These are phyloP conservation scores for Rhea americana DNA, from an alignment of 2,113 vertebrate species.

Conservation along the genomic window DNA sequence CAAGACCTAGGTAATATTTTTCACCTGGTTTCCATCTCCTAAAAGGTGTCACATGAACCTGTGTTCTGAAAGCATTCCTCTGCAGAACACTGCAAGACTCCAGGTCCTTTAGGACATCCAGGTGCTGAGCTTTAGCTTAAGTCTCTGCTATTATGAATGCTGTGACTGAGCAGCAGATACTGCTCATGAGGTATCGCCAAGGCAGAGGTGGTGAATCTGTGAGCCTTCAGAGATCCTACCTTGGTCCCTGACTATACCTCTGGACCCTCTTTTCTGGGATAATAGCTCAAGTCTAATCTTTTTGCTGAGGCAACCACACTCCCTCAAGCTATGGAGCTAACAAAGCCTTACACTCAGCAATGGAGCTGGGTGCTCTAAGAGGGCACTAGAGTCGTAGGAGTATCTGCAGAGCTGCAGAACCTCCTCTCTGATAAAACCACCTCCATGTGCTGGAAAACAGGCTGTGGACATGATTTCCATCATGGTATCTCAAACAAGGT, in stretches of 20 bases:
- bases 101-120: not conserved
- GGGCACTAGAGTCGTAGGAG: not conserved
- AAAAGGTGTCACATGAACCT: not conserved
- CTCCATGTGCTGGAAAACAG: not conserved
- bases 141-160: not conserved
- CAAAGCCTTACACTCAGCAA: not conserved
- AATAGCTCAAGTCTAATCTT: not conserved
- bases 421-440: not conserved
- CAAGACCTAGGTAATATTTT: not conserved
- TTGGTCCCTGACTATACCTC: not conserved
- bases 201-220: not conserved
- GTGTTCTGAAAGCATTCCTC: not conserved
- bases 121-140: not conserved
- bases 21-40: not conserved
- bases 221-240: not conserved
- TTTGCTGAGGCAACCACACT: not conserved
- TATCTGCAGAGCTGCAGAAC: not conserved
- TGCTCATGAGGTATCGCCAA: not conserved
- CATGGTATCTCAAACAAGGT: not conserved
- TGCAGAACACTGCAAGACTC: not conserved
- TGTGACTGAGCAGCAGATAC: not conserved
- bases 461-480: not conserved
- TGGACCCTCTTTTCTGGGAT: not conserved
- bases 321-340: not conserved
- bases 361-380: not conserved